Evolutionary conservation across 1,140 invertebrate genomes (phyloP).

Genomic region (Linepithema humile): DNA sequence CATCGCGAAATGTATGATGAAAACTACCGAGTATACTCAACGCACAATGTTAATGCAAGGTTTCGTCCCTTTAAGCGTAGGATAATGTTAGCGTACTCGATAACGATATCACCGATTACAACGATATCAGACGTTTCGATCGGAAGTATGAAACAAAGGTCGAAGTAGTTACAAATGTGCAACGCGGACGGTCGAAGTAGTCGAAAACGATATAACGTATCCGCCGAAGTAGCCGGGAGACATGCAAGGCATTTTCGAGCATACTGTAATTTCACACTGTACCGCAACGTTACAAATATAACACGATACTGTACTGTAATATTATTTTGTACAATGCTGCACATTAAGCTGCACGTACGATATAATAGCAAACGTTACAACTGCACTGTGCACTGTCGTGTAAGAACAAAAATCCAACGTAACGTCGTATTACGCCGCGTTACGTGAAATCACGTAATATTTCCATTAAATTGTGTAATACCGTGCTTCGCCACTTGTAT

Average conservation of each 20-base stretch:
- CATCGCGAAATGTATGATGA: background rate
- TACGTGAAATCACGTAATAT: slow-evolving; percentile 39
- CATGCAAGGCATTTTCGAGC: background rate
- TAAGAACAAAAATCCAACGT: background rate
- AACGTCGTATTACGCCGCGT: background rate
- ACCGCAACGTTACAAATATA: slow-evolving; percentile 2
- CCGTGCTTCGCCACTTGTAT: slow-evolving; percentile 17
- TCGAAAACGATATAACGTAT: background rate
- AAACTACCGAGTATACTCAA: background rate
- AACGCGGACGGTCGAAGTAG: background rate
- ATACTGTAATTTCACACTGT: slow-evolving; percentile 16
- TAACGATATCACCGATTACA: background rate
- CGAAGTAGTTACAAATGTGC: slow-evolving; percentile 5
- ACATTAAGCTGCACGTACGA: background rate
- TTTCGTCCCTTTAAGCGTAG: background rate
- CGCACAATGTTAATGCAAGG: background rate
- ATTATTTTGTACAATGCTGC: background rate
- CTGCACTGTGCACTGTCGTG: background rate
- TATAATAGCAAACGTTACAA: slow-evolving; percentile 33
- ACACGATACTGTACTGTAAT: background rate
- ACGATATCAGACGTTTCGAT: slow-evolving; percentile 14
- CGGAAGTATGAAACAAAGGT: background rate
- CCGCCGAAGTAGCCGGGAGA: slow-evolving; percentile 2
- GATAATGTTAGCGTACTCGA: background rate
- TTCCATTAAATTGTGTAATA: slow-evolving; percentile 41